phyloP scores from a whole-genome alignment of 2,888 invertebrate genomes.

The Cantharis lateralis region DNA sequence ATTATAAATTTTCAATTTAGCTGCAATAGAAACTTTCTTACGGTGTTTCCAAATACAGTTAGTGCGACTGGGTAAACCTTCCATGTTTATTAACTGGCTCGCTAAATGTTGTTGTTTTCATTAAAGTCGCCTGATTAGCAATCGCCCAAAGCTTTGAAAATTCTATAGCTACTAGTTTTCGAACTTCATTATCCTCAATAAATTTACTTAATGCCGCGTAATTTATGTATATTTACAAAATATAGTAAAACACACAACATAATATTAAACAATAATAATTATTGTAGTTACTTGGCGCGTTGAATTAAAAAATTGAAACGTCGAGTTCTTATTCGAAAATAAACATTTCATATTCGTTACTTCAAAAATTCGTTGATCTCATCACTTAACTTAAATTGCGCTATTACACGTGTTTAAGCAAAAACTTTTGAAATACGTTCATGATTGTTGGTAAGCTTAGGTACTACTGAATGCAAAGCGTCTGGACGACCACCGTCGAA shows the following conservation, averaged over 20 bases:
- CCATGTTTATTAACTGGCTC: constrained; percentile 33
- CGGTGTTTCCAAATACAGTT: constrained; percentile 41
- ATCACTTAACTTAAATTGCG: constrained; percentile 18
- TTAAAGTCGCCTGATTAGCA: constrained; percentile 18
- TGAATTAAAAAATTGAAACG: background rate
- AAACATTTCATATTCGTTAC: background rate
- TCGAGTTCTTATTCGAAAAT: background rate
- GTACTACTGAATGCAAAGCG: constrained; percentile 39
- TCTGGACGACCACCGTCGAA: constrained; percentile 41
- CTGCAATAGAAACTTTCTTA: constrained; percentile 33
- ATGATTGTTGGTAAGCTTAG: constrained; percentile 40
- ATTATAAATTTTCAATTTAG: constrained; percentile 17
- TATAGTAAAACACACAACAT: constrained; percentile 1
- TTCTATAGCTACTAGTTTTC: constrained; percentile 9
- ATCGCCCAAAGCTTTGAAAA: constrained; percentile 13
- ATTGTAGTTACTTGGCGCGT: background rate
- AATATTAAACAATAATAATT: background rate
- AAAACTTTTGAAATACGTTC: constrained; percentile 36
- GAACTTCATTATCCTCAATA: constrained; percentile 18
- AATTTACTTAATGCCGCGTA: constrained; percentile 11
- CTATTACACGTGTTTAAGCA: constrained; percentile 32
- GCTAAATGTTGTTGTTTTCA: constrained; percentile 24
- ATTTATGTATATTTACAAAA: constrained; percentile 6
- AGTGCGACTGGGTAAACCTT: constrained; percentile 35
- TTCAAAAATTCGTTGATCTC: constrained; percentile 1